A percentile compares a stretch with the other conserved stretches of the same genome.
Conservation (phyloP, 2,888 invertebrate genomes). For the Tinea trinotella region DNA sequence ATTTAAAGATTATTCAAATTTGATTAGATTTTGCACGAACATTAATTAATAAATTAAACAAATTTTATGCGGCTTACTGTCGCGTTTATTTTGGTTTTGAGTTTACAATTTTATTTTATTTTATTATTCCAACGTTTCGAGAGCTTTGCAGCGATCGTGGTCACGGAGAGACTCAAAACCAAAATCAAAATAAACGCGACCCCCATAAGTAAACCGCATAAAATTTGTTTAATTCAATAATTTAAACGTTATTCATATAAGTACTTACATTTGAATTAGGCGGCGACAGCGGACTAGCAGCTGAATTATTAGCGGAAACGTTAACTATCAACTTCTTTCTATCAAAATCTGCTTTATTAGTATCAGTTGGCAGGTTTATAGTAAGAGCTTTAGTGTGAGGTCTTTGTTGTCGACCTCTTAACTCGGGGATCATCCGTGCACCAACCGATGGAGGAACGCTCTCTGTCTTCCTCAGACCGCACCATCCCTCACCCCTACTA, state of each 20-base stretch:
- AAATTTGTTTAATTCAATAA: too few relatives aligned
- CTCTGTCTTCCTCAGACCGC: constrained; percentile 58
- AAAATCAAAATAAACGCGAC: too few relatives aligned
- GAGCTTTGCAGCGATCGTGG: too few relatives aligned
- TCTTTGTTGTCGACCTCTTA: constrained; percentile 49
- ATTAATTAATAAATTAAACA: too few relatives aligned
- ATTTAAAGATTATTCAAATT: too few relatives aligned
- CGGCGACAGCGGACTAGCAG: constrained; percentile 53
- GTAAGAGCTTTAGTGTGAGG: constrained; percentile 71
- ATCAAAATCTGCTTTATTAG: constrained; percentile 42
- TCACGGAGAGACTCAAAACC: too few relatives aligned
- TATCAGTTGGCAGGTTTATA: constrained; percentile 71
- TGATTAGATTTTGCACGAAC: too few relatives aligned
- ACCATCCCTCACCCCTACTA: constrained; percentile 54
- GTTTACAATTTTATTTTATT: too few relatives aligned
- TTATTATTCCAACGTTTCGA: too few relatives aligned
- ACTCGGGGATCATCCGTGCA: constrained; percentile 44
- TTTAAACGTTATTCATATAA: constrained; percentile 1
- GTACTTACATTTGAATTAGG: constrained; percentile 57
- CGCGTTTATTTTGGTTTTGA: too few relatives aligned
- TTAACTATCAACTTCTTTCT: constrained; percentile 27
- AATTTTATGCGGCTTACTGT: too few relatives aligned
- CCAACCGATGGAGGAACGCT: constrained; percentile 56
- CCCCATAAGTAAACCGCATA: too few relatives aligned
- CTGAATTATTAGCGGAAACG: constrained; percentile 27